Conservation (phyloP, 2,888 invertebrate genomes). For the Matsumyia berberina region DNA sequence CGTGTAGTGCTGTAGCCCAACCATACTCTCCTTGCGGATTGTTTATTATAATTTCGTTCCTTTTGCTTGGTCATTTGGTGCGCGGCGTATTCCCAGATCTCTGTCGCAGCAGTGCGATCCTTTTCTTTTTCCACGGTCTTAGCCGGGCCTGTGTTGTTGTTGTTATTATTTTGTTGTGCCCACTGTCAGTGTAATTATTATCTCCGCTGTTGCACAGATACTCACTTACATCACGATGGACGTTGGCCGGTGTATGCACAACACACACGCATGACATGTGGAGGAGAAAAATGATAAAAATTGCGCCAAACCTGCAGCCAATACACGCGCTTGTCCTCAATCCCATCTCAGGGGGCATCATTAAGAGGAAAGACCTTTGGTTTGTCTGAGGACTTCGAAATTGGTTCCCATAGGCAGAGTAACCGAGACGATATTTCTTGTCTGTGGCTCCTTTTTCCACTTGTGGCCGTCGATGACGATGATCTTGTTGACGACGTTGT, state of each 20-base stretch:
- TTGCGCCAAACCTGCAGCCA: slow-evolving; percentile 75
- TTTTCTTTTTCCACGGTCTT: slow-evolving; percentile 51
- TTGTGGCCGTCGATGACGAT: slow-evolving; percentile 15
- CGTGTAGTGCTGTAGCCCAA: background rate
- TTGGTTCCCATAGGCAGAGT: slow-evolving; percentile 64
- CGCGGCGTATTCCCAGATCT: background rate
- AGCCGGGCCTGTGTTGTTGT: slow-evolving; percentile 13
- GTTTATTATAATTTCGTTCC: slow-evolving; percentile 72
- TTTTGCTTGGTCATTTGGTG: slow-evolving; percentile 12
- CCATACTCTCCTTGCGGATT: slow-evolving; percentile 59
- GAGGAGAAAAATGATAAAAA: slow-evolving; percentile 55
- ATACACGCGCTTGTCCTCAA: slow-evolving; percentile 71
- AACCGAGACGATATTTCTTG: slow-evolving; percentile 50
- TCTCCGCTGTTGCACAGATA: slow-evolving; percentile 32
- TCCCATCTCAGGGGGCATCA: slow-evolving; percentile 46
- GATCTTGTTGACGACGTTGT: slow-evolving; percentile 13
- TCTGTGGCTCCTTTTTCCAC: slow-evolving; percentile 40
- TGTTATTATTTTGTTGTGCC: slow-evolving; percentile 9
- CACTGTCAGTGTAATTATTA: slow-evolving; percentile 46
- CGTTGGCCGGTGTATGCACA: slow-evolving; percentile 18
- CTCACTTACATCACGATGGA: slow-evolving; percentile 16
- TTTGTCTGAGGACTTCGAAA: slow-evolving; percentile 13
- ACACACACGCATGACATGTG: background rate
- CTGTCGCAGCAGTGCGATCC: too few relatives aligned
- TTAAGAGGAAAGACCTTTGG: slow-evolving; percentile 26